Evolutionary conservation across 2,888 invertebrate genomes (phyloP).

Genomic region (Conomelus anceps): DNA sequence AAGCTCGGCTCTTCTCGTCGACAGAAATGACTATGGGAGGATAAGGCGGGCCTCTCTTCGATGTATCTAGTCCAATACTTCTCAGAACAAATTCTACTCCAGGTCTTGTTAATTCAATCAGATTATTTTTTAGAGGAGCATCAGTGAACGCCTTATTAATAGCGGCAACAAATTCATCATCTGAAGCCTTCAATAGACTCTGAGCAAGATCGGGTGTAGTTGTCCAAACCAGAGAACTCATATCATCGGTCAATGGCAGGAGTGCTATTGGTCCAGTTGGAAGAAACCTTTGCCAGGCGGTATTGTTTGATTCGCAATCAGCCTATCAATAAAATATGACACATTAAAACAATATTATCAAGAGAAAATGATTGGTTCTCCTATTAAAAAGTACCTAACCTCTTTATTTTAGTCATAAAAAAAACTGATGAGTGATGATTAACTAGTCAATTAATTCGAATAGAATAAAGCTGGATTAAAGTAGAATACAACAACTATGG

Average conservation of each 20-base stretch:
- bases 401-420: too few species aligned
- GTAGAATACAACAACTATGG: too few species aligned
- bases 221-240: conserved; percentile 92
- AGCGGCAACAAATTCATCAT: conserved; percentile 78
- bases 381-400: too few species aligned
- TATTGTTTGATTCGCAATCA: conserved; percentile 58
- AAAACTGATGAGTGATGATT: too few species aligned
- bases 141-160: conserved; percentile 64
- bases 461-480: too few species aligned
- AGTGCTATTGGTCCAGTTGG: conserved; percentile 89
- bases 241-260: conserved; percentile 52
- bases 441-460: too few species aligned
- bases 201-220: conserved; percentile 70
- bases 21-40: conserved; percentile 63
- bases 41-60: conserved; percentile 43
- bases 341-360: too few species aligned
- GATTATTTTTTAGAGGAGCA: background rate
- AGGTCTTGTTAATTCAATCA: background rate
- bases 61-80: background rate
- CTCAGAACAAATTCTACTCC: background rate
- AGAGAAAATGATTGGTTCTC: too few species aligned
- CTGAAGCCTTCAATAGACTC: conserved; percentile 57
- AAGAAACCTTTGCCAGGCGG: conserved; percentile 95
- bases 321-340: background rate
- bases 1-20: conserved; percentile 62